A percentile compares a stretch with the other conserved stretches of the same genome.
phyloP scores from a whole-genome alignment of 2,888 invertebrate species.

The Gnatocerus cornutus region DNA sequence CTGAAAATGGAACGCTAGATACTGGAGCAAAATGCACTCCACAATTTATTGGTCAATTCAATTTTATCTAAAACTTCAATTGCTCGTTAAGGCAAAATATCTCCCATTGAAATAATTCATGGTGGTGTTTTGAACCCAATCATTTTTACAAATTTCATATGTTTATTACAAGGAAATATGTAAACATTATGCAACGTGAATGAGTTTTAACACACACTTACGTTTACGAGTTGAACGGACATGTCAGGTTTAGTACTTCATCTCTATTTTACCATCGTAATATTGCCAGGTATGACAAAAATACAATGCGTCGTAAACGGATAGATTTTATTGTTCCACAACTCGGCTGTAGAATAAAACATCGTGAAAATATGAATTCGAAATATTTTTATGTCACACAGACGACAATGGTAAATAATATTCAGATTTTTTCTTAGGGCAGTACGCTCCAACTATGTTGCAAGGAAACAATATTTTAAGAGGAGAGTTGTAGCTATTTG shows the following conservation, averaged over 20 bases:
- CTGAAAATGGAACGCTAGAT: constrained; percentile 39
- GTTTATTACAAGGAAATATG: neutral
- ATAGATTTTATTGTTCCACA: neutral
- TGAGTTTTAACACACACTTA: neutral
- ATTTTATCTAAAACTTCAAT: constrained; percentile 43
- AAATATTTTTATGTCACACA: too few relatives aligned
- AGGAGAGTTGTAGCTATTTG: too few relatives aligned
- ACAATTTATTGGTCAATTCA: constrained; percentile 47
- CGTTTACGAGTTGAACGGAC: neutral
- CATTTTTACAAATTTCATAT: constrained; percentile 30
- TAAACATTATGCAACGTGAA: neutral
- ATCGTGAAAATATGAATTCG: neutral
- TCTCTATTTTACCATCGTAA: constrained; percentile 2
- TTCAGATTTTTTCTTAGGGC: too few relatives aligned
- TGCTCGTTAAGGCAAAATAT: constrained; percentile 44
- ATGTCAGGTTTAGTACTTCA: neutral
- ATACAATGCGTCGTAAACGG: neutral
- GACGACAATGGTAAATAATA: too few relatives aligned
- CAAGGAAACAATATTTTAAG: too few relatives aligned
- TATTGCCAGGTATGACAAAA: neutral
- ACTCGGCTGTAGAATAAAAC: too few relatives aligned
- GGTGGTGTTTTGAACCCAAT: constrained; percentile 15
- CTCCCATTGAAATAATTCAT: constrained; percentile 30
- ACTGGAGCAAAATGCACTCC: constrained; percentile 37
- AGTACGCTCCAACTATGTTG: too few relatives aligned